Percentiles rank a stretch among this genome's conserved stretches.
phyloP scores from a whole-genome alignment of 2,113 vertebrate species.

The Cacatua alba region DNA sequence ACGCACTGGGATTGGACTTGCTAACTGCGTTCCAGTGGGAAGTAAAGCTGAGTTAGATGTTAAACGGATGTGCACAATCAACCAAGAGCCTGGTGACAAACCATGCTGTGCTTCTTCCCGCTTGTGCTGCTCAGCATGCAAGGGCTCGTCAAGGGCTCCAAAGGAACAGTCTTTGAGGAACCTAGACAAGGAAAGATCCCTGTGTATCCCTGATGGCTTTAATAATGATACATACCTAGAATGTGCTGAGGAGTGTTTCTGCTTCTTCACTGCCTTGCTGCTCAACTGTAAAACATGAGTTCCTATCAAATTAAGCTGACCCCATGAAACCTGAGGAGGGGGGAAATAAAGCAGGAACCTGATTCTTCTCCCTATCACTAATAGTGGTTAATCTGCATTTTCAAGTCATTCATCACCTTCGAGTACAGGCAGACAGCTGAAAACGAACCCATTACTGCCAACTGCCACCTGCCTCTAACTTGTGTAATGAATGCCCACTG shows the following conservation, averaged over 20 bases:
- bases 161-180: not conserved
- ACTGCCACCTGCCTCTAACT: not conserved
- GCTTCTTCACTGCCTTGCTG: not conserved
- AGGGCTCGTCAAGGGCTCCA: not conserved
- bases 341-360: not conserved
- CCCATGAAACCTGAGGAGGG: not conserved
- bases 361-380: not conserved
- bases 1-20: not conserved
- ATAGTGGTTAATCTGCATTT: not conserved
- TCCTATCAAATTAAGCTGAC: not conserved
- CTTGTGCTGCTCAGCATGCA: not conserved
- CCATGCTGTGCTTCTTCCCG: not conserved
- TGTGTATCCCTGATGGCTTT: rapidly evolving
- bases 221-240: not conserved
- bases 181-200: not conserved
- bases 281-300: not conserved
- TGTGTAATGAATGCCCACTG: rapidly evolving
- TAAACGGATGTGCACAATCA: not conserved
- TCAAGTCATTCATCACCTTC: not conserved
- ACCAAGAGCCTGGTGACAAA: not conserved
- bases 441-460: not conserved
- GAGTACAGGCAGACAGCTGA: not conserved
- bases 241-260: not conserved
- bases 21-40: not conserved
- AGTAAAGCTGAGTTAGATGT: not conserved